Evolutionary conservation across 2,888 invertebrate species (phyloP).

Genomic region (Arge pagana): DNA sequence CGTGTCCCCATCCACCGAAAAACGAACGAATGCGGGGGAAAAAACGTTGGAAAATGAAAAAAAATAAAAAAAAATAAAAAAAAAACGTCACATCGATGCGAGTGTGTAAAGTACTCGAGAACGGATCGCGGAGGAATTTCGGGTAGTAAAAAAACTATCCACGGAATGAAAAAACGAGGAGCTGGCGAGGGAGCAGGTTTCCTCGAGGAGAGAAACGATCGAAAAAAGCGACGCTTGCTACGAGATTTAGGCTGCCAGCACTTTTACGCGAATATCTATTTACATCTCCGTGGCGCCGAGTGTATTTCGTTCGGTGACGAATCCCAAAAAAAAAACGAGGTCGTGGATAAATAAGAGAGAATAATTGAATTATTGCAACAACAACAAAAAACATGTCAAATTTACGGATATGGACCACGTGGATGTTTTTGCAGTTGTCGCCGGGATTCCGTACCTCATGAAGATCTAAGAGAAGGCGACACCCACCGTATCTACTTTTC

Average conservation of each 20-base stretch:
- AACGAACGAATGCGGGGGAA: too few relatives aligned
- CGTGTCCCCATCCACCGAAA: too few relatives aligned
- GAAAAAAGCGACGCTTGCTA: conserved; percentile 13
- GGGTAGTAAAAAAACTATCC: too few relatives aligned
- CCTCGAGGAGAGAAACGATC: conserved; percentile 22
- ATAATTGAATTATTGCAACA: neutral
- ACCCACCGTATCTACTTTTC: too few relatives aligned
- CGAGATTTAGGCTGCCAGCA: conserved; percentile 25
- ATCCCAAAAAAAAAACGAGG: neutral
- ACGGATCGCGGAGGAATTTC: too few relatives aligned
- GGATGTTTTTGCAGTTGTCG: conserved; percentile 56
- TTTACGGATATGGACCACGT: conserved; percentile 16
- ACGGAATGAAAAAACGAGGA: too few relatives aligned
- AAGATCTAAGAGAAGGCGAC: conserved; percentile 46
- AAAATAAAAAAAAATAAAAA: conserved; percentile 12
- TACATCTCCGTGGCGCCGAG: too few relatives aligned
- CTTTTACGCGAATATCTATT: conserved; percentile 5
- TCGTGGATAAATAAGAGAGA: neutral
- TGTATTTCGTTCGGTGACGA: too few relatives aligned
- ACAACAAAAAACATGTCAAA: neutral
- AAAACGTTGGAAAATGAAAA: conserved; percentile 4
- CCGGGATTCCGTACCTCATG: conserved; percentile 55
- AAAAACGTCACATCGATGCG: too few relatives aligned
- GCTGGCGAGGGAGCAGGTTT: too few relatives aligned
- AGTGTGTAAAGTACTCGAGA: too few relatives aligned